Base-by-base conservation (phyloP, 2,113 vertebrate genomes). In the Acanthisitta chloris region DNA sequence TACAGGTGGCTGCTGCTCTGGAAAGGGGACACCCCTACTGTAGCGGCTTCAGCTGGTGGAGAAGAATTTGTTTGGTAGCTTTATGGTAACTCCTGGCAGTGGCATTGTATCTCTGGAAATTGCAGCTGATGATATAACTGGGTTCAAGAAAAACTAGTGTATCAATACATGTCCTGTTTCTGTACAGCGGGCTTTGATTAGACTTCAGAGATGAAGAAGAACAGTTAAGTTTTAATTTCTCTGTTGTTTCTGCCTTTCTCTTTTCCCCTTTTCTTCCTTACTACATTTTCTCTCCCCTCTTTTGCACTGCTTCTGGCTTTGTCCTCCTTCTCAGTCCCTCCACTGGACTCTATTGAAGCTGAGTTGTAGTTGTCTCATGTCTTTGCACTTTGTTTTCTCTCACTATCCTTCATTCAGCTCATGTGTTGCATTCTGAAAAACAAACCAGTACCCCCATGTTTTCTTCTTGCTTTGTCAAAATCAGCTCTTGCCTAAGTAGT, bases 251-350 rank as follows among this genome's bases (percentile, higher is more conserved):
- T 64, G 7, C 49, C 11, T 76, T 69, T 69, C 2, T 43, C 16
- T 76, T 83, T 17, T 5, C 5, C 12, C 16, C 4, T 5, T 40
- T 62, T 64, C 20, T 36, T 77, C 51, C 17, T 76, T 29, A 12
- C 10, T 36, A 14, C 2, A 2, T 3, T 24, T 40, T 51, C 40
- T 11, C 15, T 6, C 14, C 1, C 9, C 8, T 23, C 17, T 61
- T 58, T 73, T 64, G 31, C 0, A 1, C 12, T 2, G 1, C 34
- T 82, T 71, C 24, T 79, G 52, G 3, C 40, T 76, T 73, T 54
- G 28, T 82, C 33, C n/a, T 86, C 20, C 14, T 49, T 81, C 62
- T 84, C 4, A 2, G 18, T 71, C 33, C 4, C 6, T 87, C 25
- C 3, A 3, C 48, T 31, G 67, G 34, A 40, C 29, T 45, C 17